These are phyloP conservation scores for Cynocephalus volans DNA, from an alignment of 2,113 vertebrate species.

Conservation along the genomic window DNA sequence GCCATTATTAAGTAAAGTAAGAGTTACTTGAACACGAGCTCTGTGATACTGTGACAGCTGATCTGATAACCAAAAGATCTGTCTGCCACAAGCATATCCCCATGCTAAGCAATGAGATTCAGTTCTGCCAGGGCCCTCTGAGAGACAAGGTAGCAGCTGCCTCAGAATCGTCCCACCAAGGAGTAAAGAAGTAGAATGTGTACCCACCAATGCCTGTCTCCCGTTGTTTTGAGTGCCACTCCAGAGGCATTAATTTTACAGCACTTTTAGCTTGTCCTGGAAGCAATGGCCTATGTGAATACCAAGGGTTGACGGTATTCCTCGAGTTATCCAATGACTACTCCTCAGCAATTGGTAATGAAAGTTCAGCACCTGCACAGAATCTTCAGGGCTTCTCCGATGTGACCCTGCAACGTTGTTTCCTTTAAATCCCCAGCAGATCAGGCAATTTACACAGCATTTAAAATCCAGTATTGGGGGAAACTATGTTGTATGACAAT, in stretches of 20 bases:
- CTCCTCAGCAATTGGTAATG: background rate
- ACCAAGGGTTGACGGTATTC: background rate
- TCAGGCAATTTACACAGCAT: background rate
- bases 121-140: background rate
- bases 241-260: background rate
- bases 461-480: background rate
- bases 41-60: too few relatives aligned
- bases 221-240: background rate
- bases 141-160: background rate
- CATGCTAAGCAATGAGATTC: background rate
- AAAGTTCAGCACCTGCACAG: background rate
- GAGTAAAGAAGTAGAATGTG: background rate
- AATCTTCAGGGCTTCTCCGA: background rate
- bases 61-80: background rate
- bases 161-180: background rate
- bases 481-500: fast-evolving
- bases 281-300: background rate
- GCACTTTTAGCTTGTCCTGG: background rate
- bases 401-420: background rate
- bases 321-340: background rate
- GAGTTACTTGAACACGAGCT: too few relatives aligned
- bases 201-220: background rate
- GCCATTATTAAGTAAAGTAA: too few relatives aligned
- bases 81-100: background rate
- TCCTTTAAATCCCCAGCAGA: background rate